phyloP scores from a whole-genome alignment of 1,140 invertebrate genomes.

The Pristionchus pacificus region DNA sequence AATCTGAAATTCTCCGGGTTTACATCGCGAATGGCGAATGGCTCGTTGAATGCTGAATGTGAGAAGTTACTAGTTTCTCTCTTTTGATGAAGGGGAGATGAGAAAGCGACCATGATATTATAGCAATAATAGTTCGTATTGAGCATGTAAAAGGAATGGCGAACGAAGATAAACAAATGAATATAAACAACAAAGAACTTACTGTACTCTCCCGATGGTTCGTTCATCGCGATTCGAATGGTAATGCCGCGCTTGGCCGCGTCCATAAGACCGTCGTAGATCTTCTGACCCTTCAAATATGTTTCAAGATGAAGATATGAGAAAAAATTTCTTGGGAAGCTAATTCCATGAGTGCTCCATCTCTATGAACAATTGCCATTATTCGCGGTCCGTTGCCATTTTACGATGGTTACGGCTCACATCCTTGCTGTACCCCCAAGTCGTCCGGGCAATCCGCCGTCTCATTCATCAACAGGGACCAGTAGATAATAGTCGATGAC shows the following conservation, averaged over 20 bases:
- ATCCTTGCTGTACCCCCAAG: background rate
- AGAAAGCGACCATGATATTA: too few species aligned
- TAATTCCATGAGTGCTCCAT: too few species aligned
- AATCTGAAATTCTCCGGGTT: background rate
- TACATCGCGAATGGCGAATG: background rate
- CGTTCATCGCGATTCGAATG: constrained; percentile 1
- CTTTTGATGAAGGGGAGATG: too few species aligned
- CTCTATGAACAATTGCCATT: background rate
- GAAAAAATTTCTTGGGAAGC: too few species aligned
- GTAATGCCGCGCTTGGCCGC: constrained; percentile 9
- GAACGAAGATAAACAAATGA: too few species aligned
- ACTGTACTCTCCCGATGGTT: too few species aligned
- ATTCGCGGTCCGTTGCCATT: background rate
- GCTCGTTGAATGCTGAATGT: background rate
- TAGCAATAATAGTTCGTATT: too few species aligned
- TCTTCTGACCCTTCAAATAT: constrained; percentile 4
- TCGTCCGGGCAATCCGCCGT: constrained; percentile 8
- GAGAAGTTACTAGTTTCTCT: too few species aligned
- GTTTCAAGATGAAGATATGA: too few species aligned
- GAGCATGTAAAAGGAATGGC: too few species aligned
- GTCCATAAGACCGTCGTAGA: constrained; percentile 6
- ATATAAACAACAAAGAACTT: too few species aligned
- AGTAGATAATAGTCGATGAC: constrained; percentile 11
- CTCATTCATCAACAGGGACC: constrained; percentile 8
- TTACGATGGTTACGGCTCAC: too few species aligned